Conservation (phyloP, 2,888 invertebrate species). For the Allygus modestus region DNA sequence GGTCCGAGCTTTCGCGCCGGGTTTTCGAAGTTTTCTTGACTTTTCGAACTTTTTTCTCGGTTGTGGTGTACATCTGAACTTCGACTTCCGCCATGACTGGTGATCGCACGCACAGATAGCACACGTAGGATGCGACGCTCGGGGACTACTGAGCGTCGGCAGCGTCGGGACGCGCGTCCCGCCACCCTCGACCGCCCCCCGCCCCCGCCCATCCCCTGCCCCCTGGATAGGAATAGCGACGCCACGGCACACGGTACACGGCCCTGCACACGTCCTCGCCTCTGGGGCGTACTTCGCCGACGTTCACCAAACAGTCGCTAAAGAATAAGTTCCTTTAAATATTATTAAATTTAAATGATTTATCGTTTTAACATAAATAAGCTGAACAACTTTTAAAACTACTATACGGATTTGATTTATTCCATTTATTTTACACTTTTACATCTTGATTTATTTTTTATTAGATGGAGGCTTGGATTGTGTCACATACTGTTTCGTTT, state of each 20-base stretch:
- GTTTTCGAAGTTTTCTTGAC: conserved; percentile 90
- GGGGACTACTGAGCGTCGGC: conserved; percentile 63
- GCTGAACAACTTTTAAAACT: too few relatives aligned
- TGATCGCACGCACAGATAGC: conserved; percentile 13
- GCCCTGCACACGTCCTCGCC: not conserved
- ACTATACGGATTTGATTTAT: too few relatives aligned
- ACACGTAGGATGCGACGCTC: conserved; percentile 64
- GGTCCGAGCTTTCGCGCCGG: conserved; percentile 81
- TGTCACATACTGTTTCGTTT: too few relatives aligned
- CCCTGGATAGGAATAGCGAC: conserved; percentile 63
- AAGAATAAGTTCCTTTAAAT: too few relatives aligned
- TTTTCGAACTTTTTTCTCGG: conserved; percentile 92
- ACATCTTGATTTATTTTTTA: too few relatives aligned
- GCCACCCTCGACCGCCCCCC: conserved; percentile 61
- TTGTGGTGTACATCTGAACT: conserved; percentile 90
- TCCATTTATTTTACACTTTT: too few relatives aligned
- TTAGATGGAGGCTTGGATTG: too few relatives aligned
- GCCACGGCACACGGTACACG: conserved; percentile 66
- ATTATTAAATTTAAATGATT: too few relatives aligned
- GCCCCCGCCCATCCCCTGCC: conserved; percentile 67
- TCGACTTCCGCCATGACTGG: conserved; percentile 94
- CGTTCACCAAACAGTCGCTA: too few relatives aligned
- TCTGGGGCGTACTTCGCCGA: not conserved
- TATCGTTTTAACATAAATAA: too few relatives aligned
- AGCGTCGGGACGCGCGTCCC: conserved; percentile 36